Percentiles rank a stretch among this genome's conserved stretches.
Conservation (phyloP, 2,888 invertebrate species). For the Nemurella pictetii region DNA sequence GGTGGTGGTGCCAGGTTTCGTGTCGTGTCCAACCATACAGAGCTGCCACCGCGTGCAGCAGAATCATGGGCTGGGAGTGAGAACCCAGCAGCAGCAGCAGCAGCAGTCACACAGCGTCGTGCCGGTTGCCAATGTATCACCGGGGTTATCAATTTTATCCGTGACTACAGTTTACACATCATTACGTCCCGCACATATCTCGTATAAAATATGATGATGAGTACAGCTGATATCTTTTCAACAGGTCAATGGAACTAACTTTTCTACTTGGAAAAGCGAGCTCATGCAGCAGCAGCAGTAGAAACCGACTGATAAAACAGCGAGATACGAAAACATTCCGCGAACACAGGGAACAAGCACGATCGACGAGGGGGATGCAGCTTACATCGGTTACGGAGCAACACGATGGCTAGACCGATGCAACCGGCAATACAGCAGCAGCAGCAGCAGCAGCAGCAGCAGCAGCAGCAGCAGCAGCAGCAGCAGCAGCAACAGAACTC, state of each 20-base stretch:
- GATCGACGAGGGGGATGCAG: background rate
- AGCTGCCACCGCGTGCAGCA: background rate
- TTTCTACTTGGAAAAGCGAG: background rate
- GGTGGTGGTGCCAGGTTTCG: no score
- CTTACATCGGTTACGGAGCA: no score
- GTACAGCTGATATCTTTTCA: background rate
- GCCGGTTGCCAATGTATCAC: background rate
- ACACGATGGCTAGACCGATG: background rate
- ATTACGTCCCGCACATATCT: background rate
- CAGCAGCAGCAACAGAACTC: background rate
- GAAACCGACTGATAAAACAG: background rate
- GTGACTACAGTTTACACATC: constrained; percentile 4
- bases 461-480: background rate
- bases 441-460: background rate
- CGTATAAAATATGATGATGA: background rate
- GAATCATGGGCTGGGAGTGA: no score
- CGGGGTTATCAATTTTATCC: background rate
- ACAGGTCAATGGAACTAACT: background rate
- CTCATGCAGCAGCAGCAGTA: background rate
- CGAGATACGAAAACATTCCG: background rate
- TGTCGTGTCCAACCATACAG: no score
- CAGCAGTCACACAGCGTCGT: background rate
- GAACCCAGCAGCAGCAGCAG: no score
- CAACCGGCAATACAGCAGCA: background rate
- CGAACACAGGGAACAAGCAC: background rate